Percentiles rank a stretch among this genome's conserved stretches.
Evolutionary conservation across 2,888 invertebrate genomes (phyloP).

Genomic region (Lasioglossum pauxillum): DNA sequence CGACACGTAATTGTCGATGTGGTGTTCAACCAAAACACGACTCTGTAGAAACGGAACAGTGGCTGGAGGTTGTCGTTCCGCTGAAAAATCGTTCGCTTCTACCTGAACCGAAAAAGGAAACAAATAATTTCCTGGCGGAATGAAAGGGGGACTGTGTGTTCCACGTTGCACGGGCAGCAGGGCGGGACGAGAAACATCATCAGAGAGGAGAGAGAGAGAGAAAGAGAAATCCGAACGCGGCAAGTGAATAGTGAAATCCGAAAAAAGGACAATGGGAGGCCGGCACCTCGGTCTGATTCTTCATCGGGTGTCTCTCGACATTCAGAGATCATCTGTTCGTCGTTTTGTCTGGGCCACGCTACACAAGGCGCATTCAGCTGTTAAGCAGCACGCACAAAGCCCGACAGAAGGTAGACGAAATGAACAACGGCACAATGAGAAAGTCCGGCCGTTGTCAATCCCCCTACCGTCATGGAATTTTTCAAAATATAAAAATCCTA

Average conservation of each 20-base stretch:
- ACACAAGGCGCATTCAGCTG: constrained; percentile 25
- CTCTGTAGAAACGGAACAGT: background rate
- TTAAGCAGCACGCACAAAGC: constrained; percentile 17
- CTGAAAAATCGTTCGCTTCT: background rate
- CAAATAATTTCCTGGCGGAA: background rate
- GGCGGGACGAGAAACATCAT: background rate
- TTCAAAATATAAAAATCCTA: background rate
- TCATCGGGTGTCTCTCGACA: constrained; percentile 21
- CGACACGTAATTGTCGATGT: background rate
- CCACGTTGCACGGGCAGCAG: background rate
- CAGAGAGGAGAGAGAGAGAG: background rate
- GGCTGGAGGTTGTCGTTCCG: background rate
- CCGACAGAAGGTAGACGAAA: constrained; percentile 7
- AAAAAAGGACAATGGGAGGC: constrained; percentile 9
- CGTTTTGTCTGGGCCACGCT: constrained; percentile 23
- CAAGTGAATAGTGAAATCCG: constrained; percentile 22
- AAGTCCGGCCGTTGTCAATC: constrained; percentile 8
- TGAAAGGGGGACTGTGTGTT: background rate
- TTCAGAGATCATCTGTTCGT: constrained; percentile 40
- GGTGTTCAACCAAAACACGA: background rate
- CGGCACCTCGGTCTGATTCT: constrained; percentile 18
- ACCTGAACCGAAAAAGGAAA: background rate
- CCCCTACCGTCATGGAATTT: background rate
- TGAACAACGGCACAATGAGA: constrained; percentile 24
- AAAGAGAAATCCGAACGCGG: background rate